Evolutionary conservation across 2,113 vertebrate species (phyloP), one percentile per base, ranked within the genome.

Genomic region (Theristicus caerulescens): DNA sequence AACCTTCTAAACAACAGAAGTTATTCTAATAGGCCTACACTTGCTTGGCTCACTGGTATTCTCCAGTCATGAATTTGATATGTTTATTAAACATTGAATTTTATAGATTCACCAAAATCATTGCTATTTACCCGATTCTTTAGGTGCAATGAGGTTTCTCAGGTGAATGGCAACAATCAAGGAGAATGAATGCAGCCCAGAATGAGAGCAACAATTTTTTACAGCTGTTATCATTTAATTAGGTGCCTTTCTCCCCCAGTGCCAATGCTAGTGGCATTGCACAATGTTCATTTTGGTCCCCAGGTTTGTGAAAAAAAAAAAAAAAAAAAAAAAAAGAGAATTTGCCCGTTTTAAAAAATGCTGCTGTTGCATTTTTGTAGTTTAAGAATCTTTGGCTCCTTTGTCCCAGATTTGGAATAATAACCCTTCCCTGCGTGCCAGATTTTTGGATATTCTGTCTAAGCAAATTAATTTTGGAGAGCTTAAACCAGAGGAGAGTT

Each of bases 41-140:
- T 57, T 65, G 31, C 17, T 49, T 84, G 42, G 21, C 14, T 71
- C 10, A 42, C 31, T 71, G n/a, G 21, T 78, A 27, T 84, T 84
- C n/a, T 71, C 11, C 31, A 51, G 14, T 44, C 2, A 2, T 1
- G 0, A 64, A 51, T 44, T 32, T 64, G 4, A 47, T 61, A 40
- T 40, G 32, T 57, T 78, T 84, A 71, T 42, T 42, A n/a, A 46
- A 82, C 21, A 7, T 6, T 69, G 10, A 76, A 69, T 52, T 69
- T 61, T 82, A 61, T 34, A 54, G 46, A 54, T 29, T 67, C 47
- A 52, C 13, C 27, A 46, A 67, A 61, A 27, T 67, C 10, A 38
- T 67, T 82, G 34, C 61, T 54, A 52, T 67, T 74, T 67, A 59
- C 29, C 44, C 34, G 46, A 9, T 54, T 54, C 27, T 67, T 59